phyloP scores from a whole-genome alignment of 2,113 vertebrate species.

The Crypturellus undulatus region DNA sequence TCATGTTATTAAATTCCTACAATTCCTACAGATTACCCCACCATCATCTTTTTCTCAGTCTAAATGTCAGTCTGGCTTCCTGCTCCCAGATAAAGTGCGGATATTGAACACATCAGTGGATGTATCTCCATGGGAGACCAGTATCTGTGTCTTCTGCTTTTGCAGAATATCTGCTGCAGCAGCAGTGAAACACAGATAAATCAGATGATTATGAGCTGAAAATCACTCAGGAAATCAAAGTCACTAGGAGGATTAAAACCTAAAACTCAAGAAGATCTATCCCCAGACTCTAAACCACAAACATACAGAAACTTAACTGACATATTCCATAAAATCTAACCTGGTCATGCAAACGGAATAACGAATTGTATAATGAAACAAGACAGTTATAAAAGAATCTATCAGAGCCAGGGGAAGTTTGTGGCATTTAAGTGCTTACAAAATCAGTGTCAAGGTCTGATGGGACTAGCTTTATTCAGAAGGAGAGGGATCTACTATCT shows the following conservation, averaged over 20 bases:
- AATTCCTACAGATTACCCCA: not conserved
- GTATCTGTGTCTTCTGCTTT: not conserved
- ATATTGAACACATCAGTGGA: not conserved
- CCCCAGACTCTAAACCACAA: not conserved
- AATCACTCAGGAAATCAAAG: not conserved
- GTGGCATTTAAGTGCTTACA: not conserved
- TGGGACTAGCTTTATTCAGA: not conserved
- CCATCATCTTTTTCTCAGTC: not conserved
- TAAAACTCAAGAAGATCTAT: not conserved
- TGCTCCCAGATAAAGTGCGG: not conserved
- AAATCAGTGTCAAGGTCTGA: not conserved
- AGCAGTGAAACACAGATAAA: accelerated
- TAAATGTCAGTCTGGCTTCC: not conserved
- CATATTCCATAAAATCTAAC: not conserved
- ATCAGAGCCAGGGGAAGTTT: not conserved
- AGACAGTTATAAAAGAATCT: not conserved
- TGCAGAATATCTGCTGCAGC: not conserved
- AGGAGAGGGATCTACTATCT: not conserved
- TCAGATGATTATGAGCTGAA: not conserved
- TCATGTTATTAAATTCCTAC: not conserved
- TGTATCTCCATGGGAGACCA: not conserved
- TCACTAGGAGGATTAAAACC: not conserved
- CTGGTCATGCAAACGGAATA: not conserved
- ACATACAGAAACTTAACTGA: not conserved
- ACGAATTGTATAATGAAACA: not conserved